phyloP scores from a whole-genome alignment of 2,113 vertebrate species.

The Lepidiolamprologus cunningtoni region DNA sequence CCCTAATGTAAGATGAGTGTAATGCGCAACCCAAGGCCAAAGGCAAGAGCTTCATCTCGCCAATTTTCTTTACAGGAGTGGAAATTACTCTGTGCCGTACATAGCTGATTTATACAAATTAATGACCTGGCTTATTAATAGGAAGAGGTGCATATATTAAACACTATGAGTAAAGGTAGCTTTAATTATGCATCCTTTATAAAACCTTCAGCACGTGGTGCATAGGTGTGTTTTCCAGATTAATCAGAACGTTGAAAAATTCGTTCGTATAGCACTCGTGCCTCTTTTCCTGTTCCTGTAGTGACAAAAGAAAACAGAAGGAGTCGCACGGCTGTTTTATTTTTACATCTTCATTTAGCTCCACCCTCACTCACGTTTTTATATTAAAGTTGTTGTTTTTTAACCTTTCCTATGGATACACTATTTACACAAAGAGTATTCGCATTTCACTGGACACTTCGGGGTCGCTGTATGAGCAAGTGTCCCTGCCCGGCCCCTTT shows the following conservation, averaged over 20 bases:
- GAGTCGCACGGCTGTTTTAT: background rate
- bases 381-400: background rate
- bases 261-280: background rate
- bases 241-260: slow-evolving; percentile 33
- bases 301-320: background rate
- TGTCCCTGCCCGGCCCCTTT: slow-evolving; percentile 45
- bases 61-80: slow-evolving; percentile 57
- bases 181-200: slow-evolving; percentile 70
- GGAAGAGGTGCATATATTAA: slow-evolving; percentile 64
- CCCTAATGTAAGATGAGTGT: slow-evolving; percentile 59
- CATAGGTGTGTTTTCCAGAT: slow-evolving; percentile 34
- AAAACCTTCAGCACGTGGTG: slow-evolving; percentile 44
- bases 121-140: slow-evolving; percentile 67
- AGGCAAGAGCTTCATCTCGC: slow-evolving; percentile 62
- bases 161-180: slow-evolving; percentile 69
- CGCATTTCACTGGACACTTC: slow-evolving; percentile 9
- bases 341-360: background rate
- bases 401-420: background rate
- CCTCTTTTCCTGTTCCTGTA: background rate
- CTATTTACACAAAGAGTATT: background rate
- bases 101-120: slow-evolving; percentile 66
- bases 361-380: background rate
- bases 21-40: slow-evolving; percentile 62
- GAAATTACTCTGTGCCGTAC: slow-evolving; percentile 63
- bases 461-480: slow-evolving; percentile 16